Conservation (phyloP, 1,140 invertebrate species). For the Cotesia glomerata region DNA sequence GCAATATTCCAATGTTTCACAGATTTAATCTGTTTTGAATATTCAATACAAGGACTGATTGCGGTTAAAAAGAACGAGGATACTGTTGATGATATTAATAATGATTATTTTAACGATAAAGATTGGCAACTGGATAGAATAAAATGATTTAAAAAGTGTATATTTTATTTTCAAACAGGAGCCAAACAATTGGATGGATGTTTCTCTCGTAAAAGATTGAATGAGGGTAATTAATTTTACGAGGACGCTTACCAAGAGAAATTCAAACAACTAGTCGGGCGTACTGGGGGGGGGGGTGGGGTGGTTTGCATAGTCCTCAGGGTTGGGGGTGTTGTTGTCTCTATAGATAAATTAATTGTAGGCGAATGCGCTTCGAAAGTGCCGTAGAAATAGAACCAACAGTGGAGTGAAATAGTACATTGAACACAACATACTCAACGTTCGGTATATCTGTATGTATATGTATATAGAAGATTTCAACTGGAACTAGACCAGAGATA, state of each 20-base stretch:
- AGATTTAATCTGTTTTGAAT: too few relatives aligned
- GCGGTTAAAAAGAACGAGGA: too few relatives aligned
- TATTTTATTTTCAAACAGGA: background rate
- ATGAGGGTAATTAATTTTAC: constrained; percentile 3
- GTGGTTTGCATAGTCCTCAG: background rate
- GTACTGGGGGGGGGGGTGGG: background rate
- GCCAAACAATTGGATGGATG: background rate
- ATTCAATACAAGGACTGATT: too few relatives aligned
- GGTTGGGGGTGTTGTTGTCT: background rate
- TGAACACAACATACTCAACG: too few relatives aligned
- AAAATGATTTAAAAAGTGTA: background rate
- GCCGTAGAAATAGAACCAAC: background rate
- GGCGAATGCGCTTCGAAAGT: background rate
- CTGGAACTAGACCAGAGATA: too few relatives aligned
- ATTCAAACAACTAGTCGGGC: constrained; percentile 2
- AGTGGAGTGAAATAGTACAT: background rate
- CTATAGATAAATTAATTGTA: constrained; percentile 2
- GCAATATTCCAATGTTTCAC: too few relatives aligned
- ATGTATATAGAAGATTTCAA: too few relatives aligned
- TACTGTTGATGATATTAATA: too few relatives aligned
- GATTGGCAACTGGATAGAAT: too few relatives aligned
- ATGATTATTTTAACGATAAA: too few relatives aligned
- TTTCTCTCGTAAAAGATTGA: background rate
- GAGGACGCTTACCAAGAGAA: background rate
- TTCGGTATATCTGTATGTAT: too few relatives aligned